Conservation (phyloP, 2,888 invertebrate species). For the Spicauda simplicius region DNA sequence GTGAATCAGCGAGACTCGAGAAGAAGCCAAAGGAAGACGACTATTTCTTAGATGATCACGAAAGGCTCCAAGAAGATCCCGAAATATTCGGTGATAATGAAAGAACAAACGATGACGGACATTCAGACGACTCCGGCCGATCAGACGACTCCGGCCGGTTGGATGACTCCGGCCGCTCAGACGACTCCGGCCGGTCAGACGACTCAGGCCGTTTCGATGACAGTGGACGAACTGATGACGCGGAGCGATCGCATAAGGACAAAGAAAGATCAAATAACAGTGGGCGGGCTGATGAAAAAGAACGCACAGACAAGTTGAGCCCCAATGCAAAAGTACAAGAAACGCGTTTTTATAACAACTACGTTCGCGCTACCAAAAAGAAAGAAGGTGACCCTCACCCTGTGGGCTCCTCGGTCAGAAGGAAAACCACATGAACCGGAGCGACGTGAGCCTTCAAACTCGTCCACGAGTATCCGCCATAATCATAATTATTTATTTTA, state of each 20-base stretch:
- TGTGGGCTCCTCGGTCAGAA: slow-evolving; percentile 42
- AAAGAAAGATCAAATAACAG: slow-evolving; percentile 50
- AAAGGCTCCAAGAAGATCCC: slow-evolving; percentile 64
- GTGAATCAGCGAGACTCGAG: slow-evolving; percentile 61
- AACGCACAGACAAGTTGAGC: slow-evolving; percentile 58
- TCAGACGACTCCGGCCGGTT: slow-evolving; percentile 43
- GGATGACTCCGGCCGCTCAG: slow-evolving; percentile 46
- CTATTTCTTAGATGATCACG: slow-evolving; percentile 66
- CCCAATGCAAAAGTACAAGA: slow-evolving; percentile 67
- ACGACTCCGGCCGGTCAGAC: slow-evolving; percentile 46
- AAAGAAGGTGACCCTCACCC: slow-evolving; percentile 64
- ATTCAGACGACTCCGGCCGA: slow-evolving; percentile 45
- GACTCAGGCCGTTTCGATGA: slow-evolving; percentile 45
- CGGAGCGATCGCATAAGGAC: slow-evolving; percentile 41
- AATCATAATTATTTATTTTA: slow-evolving; percentile 71
- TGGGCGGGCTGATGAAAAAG: slow-evolving; percentile 49
- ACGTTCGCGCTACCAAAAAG: slow-evolving; percentile 65
- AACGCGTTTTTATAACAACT: slow-evolving; percentile 67
- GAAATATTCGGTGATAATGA: slow-evolving; percentile 49
- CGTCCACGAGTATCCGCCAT: slow-evolving; percentile 64
- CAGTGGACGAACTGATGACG: slow-evolving; percentile 44
- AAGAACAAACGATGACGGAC: slow-evolving; percentile 41
- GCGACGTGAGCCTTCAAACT: slow-evolving; percentile 40
- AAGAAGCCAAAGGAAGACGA: slow-evolving; percentile 48
- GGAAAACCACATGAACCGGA: slow-evolving; percentile 44